Conservation (phyloP, 2,113 vertebrate genomes). For the Atlantisia rogersi region DNA sequence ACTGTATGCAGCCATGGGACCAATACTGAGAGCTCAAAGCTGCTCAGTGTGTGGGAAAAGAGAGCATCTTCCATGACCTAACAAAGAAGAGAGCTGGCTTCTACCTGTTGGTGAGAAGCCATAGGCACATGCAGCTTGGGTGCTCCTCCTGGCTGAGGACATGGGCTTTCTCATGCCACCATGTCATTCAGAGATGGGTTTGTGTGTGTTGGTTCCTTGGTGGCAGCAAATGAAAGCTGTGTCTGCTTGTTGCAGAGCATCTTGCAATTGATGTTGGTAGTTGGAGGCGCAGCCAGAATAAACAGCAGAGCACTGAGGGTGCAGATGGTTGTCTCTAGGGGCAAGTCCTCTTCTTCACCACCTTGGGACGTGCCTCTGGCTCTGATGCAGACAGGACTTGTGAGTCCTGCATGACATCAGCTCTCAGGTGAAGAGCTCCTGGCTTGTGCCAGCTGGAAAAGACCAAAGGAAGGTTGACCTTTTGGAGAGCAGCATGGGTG, state of each 20-base stretch:
- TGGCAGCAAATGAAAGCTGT: not conserved
- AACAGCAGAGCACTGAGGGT: not conserved
- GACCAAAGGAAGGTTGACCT: not conserved
- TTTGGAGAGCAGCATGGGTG: too few relatives aligned
- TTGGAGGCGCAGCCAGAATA: not conserved
- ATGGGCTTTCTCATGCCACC: not conserved
- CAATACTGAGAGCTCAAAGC: not conserved
- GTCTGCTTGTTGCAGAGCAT: not conserved
- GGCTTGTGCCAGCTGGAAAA: not conserved
- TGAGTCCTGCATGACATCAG: not conserved
- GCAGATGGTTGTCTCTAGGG: not conserved
- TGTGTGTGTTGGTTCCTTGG: not conserved
- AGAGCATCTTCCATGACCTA: not conserved
- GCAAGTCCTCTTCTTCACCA: not conserved
- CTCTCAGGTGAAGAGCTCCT: not conserved
- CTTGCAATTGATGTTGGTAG: not conserved
- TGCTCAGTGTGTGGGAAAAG: not conserved
- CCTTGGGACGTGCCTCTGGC: not conserved
- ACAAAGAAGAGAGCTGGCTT: not conserved
- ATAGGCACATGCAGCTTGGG: not conserved
- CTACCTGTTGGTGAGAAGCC: not conserved
- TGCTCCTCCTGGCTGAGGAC: not conserved
- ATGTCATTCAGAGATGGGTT: not conserved
- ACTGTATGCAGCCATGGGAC: not conserved
- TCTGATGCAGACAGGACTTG: not conserved